Base-by-base conservation (phyloP, 2,797 vertebrate species). In the Philypnodon macrostomus region DNA sequence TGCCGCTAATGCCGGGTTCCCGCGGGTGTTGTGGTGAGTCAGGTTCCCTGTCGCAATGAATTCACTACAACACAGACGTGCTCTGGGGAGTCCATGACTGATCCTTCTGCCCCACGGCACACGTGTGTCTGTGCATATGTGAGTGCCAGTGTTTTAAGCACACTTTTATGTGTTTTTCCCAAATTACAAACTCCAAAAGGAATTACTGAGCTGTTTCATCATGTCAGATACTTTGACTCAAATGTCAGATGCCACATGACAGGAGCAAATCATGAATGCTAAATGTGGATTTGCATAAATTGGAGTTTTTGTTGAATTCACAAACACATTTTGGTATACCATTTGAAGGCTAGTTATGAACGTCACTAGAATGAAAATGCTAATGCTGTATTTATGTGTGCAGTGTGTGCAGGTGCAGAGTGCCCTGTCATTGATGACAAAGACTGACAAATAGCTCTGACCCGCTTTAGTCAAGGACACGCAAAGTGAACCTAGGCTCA, bases 21-120 rank as follows among this genome's bases (percentile, higher is more conserved):
- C 13, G 6, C 9, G 37, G 24, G 39, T 42, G 38, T 13, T 15
- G 38, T 4, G 38, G 38, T 87, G 84, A 86, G 77, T 87, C 85
- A 87, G 75, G 77, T 83, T 86, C 64, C 77, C 79, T 85, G 85
- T 87, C 82, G 73, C 79, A 84, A 73, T 60, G 63, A 73, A 86
- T 85, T 85, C 47, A 7, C 64, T 56, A 24, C 62, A 75, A 84
- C 73, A 60, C 50, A 71, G 76, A 75, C 67, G 37, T 62, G 67
- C 80, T 83, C 73, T 37, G 52, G 74, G 84, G 78, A 77, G 48
- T 57, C 58, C 35, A 73, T 81, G 82, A 81, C 80, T 73, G 79
- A 81, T 75, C 70, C 49, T 40, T 23, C 37, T 58, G 58, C 47
- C 57, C 66, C 30, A 45, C 53, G 55, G 29, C 47, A n/a, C n/a